Evolutionary conservation across 2,113 vertebrate genomes (phyloP).

Genomic region (Sus scrofa): T2T-Sscrofa CM000823.6:21409001-21409500

Average conservation of each 20-base stretch:
- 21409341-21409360: background rate
- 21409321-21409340: background rate
- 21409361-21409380: background rate
- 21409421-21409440: background rate
- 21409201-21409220: background rate
- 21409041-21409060: accelerated
- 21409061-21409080: accelerated
- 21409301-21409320: background rate
- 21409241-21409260: background rate
- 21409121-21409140: background rate
- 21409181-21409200: background rate
- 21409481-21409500: accelerated
- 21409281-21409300: accelerated
- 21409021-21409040: background rate
- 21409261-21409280: background rate
- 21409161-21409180: too few species aligned
- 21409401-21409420: background rate
- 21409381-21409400: background rate
- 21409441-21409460: background rate
- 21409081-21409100: background rate
- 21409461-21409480: background rate
- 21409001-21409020: background rate
- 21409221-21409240: background rate
- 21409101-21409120: background rate
- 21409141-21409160: background rate